phyloP scores from a whole-genome alignment of 2,888 invertebrate species.

The Gastrophysa polygoni region DNA sequence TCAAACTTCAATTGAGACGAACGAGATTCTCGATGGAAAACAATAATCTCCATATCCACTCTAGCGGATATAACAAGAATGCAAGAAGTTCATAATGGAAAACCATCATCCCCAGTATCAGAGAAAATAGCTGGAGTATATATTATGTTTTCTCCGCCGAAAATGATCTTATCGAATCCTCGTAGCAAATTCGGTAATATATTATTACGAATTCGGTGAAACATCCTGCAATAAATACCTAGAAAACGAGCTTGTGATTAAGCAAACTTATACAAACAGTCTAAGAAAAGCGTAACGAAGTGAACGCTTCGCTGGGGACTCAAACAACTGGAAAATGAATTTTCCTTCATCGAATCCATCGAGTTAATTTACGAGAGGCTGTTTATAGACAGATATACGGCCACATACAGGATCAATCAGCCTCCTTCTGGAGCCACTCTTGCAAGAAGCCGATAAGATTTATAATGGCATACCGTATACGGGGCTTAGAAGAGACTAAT shows the following conservation, averaged over 20 bases:
- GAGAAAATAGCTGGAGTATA: slow-evolving; percentile 28
- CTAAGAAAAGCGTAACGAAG: slow-evolving; percentile 53
- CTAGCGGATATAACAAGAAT: slow-evolving; percentile 24
- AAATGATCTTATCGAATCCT: slow-evolving; percentile 28
- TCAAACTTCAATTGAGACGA: background rate
- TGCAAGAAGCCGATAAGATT: slow-evolving; percentile 61
- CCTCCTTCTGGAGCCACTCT: slow-evolving; percentile 54
- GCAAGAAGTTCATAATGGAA: slow-evolving; percentile 30
- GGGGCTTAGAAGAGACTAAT: slow-evolving; percentile 24
- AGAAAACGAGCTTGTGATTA: slow-evolving; percentile 52
- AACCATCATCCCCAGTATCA: slow-evolving; percentile 32
- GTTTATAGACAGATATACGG: slow-evolving; percentile 59
- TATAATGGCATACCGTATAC: slow-evolving; percentile 43
- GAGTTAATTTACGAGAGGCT: slow-evolving; percentile 60
- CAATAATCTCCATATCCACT: slow-evolving; percentile 29
- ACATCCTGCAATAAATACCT: slow-evolving; percentile 50
- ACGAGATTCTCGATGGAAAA: slow-evolving; percentile 12
- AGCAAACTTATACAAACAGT: slow-evolving; percentile 53
- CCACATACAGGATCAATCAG: slow-evolving; percentile 57
- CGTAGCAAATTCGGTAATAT: slow-evolving; percentile 30
- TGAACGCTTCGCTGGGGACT: slow-evolving; percentile 56
- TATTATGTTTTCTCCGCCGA: slow-evolving; percentile 17
- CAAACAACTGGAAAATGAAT: slow-evolving; percentile 62
- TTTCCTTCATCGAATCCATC: slow-evolving; percentile 60
- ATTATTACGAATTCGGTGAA: slow-evolving; percentile 35